Evolutionary conservation across 2,113 vertebrate species (phyloP).

Genomic region (Andinoacara biseriatus): DNA sequence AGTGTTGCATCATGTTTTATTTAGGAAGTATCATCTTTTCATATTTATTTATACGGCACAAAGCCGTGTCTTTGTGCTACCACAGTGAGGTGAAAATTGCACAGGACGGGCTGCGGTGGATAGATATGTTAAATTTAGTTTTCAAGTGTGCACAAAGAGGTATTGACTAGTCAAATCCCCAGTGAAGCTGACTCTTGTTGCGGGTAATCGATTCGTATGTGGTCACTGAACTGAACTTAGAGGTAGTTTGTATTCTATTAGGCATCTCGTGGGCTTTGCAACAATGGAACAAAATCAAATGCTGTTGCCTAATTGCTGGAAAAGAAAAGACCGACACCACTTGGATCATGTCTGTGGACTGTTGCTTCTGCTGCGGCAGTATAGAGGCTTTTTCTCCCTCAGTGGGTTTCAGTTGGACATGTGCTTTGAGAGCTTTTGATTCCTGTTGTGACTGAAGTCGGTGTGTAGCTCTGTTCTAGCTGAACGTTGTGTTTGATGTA

Average conservation of each 20-base stretch:
- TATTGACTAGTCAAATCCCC: conserved; percentile 66
- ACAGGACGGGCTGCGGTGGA: not conserved
- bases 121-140: conserved; percentile 63
- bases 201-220: conserved; percentile 66
- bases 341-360: conserved; percentile 3
- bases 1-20: not conserved
- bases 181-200: conserved; percentile 50
- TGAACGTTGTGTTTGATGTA: not conserved
- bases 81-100: not conserved
- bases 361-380: not conserved
- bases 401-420: not conserved
- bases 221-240: conserved; percentile 64
- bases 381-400: not conserved
- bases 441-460: not conserved
- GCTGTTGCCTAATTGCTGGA: conserved; percentile 57
- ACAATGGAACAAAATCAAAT: conserved; percentile 51
- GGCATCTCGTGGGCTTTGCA: conserved; percentile 55
- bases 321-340: conserved; percentile 22
- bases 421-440: not conserved
- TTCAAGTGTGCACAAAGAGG: conserved; percentile 51
- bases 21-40: not conserved
- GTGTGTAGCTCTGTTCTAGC: not conserved
- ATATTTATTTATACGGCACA: not conserved
- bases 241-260: conserved; percentile 76
- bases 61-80: no score